Conservation (phyloP, 2,797 vertebrate species). For the Peromyscus attwateri region DNA sequence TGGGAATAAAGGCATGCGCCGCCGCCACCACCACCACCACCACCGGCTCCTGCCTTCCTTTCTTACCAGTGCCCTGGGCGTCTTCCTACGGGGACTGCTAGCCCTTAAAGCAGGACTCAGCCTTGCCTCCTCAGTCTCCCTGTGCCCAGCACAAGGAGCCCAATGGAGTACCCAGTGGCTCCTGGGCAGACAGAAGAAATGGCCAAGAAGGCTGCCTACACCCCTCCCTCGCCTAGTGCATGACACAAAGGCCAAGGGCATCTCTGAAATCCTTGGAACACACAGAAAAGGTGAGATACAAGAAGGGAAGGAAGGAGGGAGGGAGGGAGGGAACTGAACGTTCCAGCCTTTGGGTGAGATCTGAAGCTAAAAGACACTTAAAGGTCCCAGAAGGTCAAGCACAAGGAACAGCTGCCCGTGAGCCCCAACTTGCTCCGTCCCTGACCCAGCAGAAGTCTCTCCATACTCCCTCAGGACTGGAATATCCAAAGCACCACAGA, state of each 20-base stretch:
- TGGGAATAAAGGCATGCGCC: not conserved
- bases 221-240: not conserved
- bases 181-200: not conserved
- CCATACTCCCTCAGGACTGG: not conserved
- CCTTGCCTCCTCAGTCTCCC: not conserved
- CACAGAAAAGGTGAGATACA: not conserved
- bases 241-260: not conserved
- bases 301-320: not conserved
- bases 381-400: constrained; percentile 54
- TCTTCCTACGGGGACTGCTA: not conserved
- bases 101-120: not conserved
- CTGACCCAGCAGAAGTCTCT: not conserved
- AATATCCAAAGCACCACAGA: not conserved
- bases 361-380: not conserved
- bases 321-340: not conserved
- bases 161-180: not conserved
- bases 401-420: not conserved
- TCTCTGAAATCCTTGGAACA: not conserved
- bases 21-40: too few species aligned
- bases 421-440: not conserved
- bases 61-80: not conserved
- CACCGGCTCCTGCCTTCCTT: not conserved
- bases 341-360: not conserved
- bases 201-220: not conserved
- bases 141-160: not conserved